These are phyloP conservation scores for Ictalurus punctatus DNA, from an alignment of 2,113 vertebrate genomes.

Conservation along the genomic window DNA sequence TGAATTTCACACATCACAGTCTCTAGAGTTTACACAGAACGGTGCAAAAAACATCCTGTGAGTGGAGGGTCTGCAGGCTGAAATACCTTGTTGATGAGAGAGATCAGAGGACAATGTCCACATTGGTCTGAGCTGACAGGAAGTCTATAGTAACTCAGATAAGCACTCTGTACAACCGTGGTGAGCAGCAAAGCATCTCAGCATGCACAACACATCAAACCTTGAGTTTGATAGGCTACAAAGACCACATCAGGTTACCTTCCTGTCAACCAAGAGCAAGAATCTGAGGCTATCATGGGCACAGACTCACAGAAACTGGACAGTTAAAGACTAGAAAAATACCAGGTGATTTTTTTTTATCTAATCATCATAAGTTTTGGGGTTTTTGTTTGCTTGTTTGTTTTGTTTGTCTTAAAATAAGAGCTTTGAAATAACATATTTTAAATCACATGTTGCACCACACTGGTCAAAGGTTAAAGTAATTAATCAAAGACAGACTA, in stretches of 20 bases:
- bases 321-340: not conserved
- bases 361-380: not conserved
- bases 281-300: not conserved
- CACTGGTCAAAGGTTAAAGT: constrained; percentile 23
- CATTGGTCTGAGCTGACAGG: too few relatives aligned
- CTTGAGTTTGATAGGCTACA: not conserved
- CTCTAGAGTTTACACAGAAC: not conserved
- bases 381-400: not conserved
- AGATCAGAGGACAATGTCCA: too few relatives aligned
- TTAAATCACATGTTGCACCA: constrained; percentile 38
- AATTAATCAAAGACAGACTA: constrained; percentile 49
- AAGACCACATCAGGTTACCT: not conserved
- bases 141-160: too few relatives aligned
- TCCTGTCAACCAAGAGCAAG: not conserved
- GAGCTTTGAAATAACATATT: not conserved
- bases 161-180: not conserved
- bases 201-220: not conserved
- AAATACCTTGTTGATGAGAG: too few relatives aligned
- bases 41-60: not conserved
- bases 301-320: not conserved
- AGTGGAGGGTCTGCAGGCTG: too few relatives aligned
- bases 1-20: not conserved
- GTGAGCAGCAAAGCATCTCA: not conserved
- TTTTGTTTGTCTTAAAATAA: not conserved
- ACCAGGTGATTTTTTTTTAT: not conserved